These are phyloP conservation scores for Circaetus cinerascens DNA, from an alignment of 2,113 vertebrate genomes.

Conservation along the genomic window DNA sequence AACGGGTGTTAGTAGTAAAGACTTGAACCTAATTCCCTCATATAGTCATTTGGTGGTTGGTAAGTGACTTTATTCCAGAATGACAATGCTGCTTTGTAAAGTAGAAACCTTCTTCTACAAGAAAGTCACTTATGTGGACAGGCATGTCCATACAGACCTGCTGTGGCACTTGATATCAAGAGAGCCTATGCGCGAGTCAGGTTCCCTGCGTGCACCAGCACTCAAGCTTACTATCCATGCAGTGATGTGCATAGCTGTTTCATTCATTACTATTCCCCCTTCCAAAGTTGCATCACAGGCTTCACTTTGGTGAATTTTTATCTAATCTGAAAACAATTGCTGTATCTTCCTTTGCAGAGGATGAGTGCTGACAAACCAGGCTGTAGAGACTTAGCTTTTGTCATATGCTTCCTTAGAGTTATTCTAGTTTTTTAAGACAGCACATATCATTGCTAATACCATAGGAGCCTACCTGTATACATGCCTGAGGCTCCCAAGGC, in stretches of 20 bases:
- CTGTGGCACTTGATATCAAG: neutral
- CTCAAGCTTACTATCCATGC: neutral
- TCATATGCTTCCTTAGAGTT: neutral
- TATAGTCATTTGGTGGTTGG: neutral
- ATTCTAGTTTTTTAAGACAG: neutral
- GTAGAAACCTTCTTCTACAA: neutral
- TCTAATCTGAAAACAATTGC: neutral
- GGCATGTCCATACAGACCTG: neutral
- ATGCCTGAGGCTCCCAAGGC: neutral
- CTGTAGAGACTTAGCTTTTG: neutral
- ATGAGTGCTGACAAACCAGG: neutral
- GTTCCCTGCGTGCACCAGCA: neutral
- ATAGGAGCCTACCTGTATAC: neutral
- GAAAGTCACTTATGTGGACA: neutral
- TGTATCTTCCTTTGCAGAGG: neutral
- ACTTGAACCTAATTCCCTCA: neutral
- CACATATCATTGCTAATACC: neutral
- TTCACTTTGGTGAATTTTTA: neutral
- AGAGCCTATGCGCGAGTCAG: neutral
- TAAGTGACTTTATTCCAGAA: neutral
- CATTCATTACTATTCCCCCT: neutral
- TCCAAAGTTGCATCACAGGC: neutral
- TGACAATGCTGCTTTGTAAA: neutral
- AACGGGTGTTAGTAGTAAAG: neutral
- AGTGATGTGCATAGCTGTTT: neutral